Evolutionary conservation across 2,113 vertebrate genomes (phyloP).

Genomic region (Piaya cayana): DNA sequence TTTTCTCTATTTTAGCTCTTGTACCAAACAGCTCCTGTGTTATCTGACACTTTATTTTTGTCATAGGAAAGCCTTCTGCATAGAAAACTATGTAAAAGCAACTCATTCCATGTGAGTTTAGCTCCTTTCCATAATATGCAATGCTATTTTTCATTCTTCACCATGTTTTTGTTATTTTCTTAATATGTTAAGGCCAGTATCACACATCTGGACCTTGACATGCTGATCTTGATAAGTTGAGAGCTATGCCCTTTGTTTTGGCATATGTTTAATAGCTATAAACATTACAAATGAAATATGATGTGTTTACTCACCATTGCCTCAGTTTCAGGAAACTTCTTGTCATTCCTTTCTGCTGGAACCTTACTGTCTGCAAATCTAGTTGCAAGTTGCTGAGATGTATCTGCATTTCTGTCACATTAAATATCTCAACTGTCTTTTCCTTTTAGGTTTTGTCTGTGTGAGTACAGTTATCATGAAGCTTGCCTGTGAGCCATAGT

Average conservation of each 20-base stretch:
- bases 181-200: not conserved
- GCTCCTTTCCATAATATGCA: not conserved
- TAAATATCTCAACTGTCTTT: not conserved
- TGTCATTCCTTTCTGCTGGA: not conserved
- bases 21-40: not conserved
- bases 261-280: not conserved
- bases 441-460: not conserved
- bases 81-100: not conserved
- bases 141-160: not conserved
- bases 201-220: not conserved
- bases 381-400: not conserved
- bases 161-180: not conserved
- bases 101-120: not conserved
- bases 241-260: not conserved
- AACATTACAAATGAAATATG: not conserved
- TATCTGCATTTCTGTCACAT: not conserved
- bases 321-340: not conserved
- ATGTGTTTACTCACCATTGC: not conserved
- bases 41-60: not conserved
- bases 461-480: not conserved
- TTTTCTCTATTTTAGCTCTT: conserved; percentile 2
- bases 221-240: not conserved
- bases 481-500: not conserved
- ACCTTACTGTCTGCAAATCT: not conserved
- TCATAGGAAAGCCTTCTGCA: not conserved